Percentiles rank a stretch among this genome's conserved stretches.
Conservation (phyloP, 2,113 vertebrate genomes). For the Himantopus leucocephalus region DNA sequence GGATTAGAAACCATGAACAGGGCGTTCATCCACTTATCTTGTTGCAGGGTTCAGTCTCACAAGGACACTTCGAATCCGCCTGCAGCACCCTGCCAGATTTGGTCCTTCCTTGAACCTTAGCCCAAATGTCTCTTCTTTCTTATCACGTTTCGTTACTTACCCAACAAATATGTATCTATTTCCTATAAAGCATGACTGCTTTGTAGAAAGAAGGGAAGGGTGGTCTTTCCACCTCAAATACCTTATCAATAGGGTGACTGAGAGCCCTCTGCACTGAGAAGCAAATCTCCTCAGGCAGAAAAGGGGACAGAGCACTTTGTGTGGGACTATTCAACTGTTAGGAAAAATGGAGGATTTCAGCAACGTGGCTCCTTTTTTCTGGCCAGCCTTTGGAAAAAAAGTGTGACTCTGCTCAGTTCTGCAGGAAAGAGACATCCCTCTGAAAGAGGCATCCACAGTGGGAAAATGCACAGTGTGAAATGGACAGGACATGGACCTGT, state of each 20-base stretch:
- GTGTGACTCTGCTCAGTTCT: not conserved
- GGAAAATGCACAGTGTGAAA: not conserved
- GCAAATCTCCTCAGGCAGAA: not conserved
- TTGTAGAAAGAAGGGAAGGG: not conserved
- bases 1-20: not conserved
- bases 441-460: not conserved
- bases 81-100: not conserved
- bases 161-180: not conserved
- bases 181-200: not conserved
- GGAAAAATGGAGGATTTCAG: not conserved
- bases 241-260: not conserved
- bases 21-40: not conserved
- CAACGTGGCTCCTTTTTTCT: not conserved
- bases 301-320: not conserved
- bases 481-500: too few relatives aligned
- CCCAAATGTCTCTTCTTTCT: not conserved
- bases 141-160: not conserved
- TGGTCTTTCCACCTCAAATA: not conserved
- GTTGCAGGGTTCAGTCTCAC: not conserved
- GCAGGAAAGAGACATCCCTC: not conserved
- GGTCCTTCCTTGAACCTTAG: not conserved
- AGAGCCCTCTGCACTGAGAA: not conserved
- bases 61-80: not conserved
- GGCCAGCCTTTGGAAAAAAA: not conserved
- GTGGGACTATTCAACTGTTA: not conserved